phyloP scores from a whole-genome alignment of 2,888 invertebrate genomes.

The Aleiodes leptofemur region DNA sequence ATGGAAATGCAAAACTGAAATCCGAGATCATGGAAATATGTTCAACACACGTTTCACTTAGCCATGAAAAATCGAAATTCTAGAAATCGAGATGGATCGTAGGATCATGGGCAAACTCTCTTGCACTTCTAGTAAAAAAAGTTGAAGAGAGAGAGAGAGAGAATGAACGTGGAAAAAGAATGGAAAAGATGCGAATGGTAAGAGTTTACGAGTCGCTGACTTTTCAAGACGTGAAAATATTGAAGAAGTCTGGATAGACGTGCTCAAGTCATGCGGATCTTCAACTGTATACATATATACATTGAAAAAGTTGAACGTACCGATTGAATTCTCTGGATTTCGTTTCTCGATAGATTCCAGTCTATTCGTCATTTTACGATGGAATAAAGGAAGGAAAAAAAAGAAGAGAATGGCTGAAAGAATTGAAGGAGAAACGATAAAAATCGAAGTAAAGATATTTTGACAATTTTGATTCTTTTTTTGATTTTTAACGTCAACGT shows the following conservation, averaged over 20 bases:
- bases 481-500: no score
- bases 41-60: not conserved
- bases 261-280: conserved; percentile 18
- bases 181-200: conserved; percentile 10
- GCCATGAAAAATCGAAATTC: conserved; percentile 11
- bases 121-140: not conserved
- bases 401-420: not conserved
- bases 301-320: conserved; percentile 25
- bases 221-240: conserved; percentile 37
- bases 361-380: not conserved
- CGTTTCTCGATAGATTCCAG: conserved; percentile 1
- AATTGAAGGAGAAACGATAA: not conserved
- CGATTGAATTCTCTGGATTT: conserved; percentile 4
- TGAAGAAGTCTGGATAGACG: conserved; percentile 28
- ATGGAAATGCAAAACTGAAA: conserved; percentile 1
- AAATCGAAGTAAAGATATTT: not conserved
- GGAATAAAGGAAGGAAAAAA: not conserved
- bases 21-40: not conserved
- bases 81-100: conserved; percentile 28
- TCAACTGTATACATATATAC: conserved; percentile 13
- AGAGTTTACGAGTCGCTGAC: conserved; percentile 45
- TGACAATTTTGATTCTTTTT: not conserved
- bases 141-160: not conserved
- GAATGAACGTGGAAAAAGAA: conserved; percentile 6
- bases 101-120: conserved; percentile 21